These are phyloP conservation scores for Habropoda laboriosa DNA, from an alignment of 1,140 invertebrate species.

Conservation along the genomic window DNA sequence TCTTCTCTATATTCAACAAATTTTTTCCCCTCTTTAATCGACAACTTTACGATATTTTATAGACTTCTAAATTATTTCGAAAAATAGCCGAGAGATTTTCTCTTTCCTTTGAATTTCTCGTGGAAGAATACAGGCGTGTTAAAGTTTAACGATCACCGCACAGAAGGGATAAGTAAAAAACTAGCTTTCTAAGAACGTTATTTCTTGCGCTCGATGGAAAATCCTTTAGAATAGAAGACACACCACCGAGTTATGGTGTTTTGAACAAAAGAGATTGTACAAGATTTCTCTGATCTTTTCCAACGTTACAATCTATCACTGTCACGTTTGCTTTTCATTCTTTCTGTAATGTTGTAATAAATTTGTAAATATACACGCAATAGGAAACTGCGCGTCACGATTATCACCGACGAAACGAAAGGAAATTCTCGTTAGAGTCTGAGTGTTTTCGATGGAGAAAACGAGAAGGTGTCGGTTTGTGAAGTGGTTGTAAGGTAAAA, in stretches of 20 bases:
- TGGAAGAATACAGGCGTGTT: background rate
- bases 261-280: conserved; percentile 5
- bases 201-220: background rate
- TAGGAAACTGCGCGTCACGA: background rate
- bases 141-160: background rate
- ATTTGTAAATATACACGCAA: background rate
- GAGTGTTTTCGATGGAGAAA: no score
- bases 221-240: background rate
- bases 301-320: background rate
- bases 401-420: no score
- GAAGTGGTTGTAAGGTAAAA: background rate
- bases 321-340: background rate
- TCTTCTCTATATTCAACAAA: no score
- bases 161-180: no score
- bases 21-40: background rate
- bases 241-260: background rate
- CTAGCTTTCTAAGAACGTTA: background rate
- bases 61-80: background rate
- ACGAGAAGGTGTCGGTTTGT: no score
- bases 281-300: background rate
- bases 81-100: background rate
- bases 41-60: background rate
- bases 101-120: background rate
- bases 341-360: no score
- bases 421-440: background rate